Evolutionary conservation across 2,113 vertebrate species (phyloP).

Genomic region (Plotosus lineatus): DNA sequence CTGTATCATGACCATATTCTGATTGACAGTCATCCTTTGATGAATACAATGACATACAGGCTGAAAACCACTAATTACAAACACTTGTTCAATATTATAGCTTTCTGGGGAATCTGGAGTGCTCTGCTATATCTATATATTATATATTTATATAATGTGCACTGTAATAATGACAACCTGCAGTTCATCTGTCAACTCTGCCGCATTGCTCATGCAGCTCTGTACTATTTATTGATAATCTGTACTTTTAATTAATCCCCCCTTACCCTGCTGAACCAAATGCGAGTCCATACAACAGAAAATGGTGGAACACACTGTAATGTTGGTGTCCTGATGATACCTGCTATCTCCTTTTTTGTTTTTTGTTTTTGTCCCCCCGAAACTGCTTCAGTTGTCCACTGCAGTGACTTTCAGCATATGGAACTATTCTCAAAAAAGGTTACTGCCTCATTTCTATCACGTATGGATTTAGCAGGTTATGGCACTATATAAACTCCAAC

Average conservation of each 20-base stretch:
- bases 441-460: too few species aligned
- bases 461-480: too few species aligned
- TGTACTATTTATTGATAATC: background rate
- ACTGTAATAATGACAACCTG: constrained; percentile 21
- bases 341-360: too few species aligned
- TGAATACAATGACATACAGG: background rate
- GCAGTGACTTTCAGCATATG: too few species aligned
- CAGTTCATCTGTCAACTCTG: background rate
- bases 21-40: constrained; percentile 1
- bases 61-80: constrained; percentile 18
- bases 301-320: too few species aligned
- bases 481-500: too few species aligned
- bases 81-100: background rate
- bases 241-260: background rate
- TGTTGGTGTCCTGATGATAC: too few species aligned
- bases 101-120: constrained; percentile 10
- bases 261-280: background rate
- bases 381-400: too few species aligned
- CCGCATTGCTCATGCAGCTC: background rate
- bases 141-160: background rate
- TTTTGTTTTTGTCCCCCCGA: too few species aligned
- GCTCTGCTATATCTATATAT: background rate
- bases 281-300: too few species aligned
- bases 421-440: too few species aligned
- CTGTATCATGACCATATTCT: too few species aligned